Base-by-base conservation (phyloP, 2,113 vertebrate species). In the Xenus cinereus region DNA sequence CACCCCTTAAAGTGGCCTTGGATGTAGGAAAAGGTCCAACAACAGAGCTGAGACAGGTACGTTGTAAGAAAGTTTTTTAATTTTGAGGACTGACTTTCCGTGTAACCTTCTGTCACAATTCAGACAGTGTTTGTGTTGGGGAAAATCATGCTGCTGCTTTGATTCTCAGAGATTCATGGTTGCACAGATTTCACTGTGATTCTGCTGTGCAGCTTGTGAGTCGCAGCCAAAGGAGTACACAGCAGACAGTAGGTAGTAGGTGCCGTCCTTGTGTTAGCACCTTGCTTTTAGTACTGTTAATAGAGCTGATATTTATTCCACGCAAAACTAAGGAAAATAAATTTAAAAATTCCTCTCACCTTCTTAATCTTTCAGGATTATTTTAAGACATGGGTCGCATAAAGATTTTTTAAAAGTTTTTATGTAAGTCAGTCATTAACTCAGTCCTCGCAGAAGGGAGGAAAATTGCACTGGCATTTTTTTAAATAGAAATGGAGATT, bases 1-100 rank as follows among this genome's bases (percentile, higher is more conserved):
- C 99, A 17, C 99, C 99, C 26, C 67, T 99, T 43, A 99, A 99
- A 98, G 98, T 99, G 67, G 99, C 99, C 62, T 91, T 99, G 97
- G 98, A 99, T 91, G 96, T 99, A 87, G 98, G 98, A 75, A 98
- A 97, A 95, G 99, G 99, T 87, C 98, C 98, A 45, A 98, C 98
- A 12, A 54, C 95, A 74, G 99, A 99, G 72, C 97, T 99, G 33
- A 98, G 99, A 62, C 99, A 99, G 99, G 99, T 99, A 90, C 1
- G 98, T 97, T 88, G 33, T 71, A 53, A 76, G 56, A 48, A 71
- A 51, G 26, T 23, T 22, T 84, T 95, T 87, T 84, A 62, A 35
- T 80, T 54, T 43, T 90, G 53, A 78, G 37, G 46, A 6, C 4
- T 89, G 66, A 28, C 33, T 81, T n/a, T 67, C 24, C 10, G 1